These are phyloP conservation scores for Drosophila chauvacae DNA, from an alignment of 1,140 invertebrate species.

Conservation along the genomic window DNA sequence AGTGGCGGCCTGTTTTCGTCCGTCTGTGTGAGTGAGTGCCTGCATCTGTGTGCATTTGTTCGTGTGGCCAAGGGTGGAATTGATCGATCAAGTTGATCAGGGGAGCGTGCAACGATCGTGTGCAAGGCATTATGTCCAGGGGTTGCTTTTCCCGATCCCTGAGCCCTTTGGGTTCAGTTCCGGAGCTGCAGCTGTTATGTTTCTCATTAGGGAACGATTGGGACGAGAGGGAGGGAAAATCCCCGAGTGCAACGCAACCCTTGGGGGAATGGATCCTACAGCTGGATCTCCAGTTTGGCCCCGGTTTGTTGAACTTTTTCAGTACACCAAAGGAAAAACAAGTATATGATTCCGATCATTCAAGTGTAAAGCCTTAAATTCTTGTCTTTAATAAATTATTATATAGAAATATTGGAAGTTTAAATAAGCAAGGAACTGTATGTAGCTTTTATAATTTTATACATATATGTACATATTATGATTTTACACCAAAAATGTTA, in stretches of 20 bases:
- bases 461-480: too few relatives aligned
- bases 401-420: not conserved
- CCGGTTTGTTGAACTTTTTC: slow-evolving; percentile 26
- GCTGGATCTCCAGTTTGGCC: slow-evolving; percentile 31
- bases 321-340: not conserved
- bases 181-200: slow-evolving; percentile 60
- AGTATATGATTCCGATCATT: not conserved
- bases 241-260: slow-evolving; percentile 45
- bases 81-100: slow-evolving; percentile 79
- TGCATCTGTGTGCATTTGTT: slow-evolving; percentile 18
- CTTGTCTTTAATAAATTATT: not conserved
- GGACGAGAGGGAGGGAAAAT: slow-evolving; percentile 61
- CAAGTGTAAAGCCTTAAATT: not conserved
- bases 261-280: slow-evolving; percentile 36
- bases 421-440: not conserved
- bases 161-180: slow-evolving; percentile 29
- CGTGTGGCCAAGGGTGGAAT: slow-evolving; percentile 69
- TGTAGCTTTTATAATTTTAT: not conserved
- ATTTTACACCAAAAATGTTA: not conserved
- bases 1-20: slow-evolving; percentile 29
- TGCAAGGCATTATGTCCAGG: slow-evolving; percentile 42
- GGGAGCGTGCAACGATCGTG: slow-evolving; percentile 62
- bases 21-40: slow-evolving; percentile 22
- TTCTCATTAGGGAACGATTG: slow-evolving; percentile 22
- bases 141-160: slow-evolving; percentile 58